Base-by-base conservation (phyloP, 2,797 vertebrate species). In the Sebastolobus altivelis region DNA sequence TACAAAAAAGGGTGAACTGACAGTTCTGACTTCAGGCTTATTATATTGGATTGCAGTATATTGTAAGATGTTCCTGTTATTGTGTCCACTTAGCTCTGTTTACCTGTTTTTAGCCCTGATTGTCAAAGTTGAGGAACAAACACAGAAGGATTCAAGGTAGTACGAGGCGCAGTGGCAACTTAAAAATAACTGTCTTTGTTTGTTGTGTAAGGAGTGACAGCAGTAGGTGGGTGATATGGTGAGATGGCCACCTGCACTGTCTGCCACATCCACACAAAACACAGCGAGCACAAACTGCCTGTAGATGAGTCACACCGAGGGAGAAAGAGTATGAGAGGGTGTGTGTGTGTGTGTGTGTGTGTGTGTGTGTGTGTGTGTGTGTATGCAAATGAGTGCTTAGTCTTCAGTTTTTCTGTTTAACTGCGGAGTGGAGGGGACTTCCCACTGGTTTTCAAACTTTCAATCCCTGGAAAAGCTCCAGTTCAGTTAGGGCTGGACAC, bases 181-280 rank as follows among this genome's bases (percentile, higher is more conserved):
- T 83, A 80, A 71, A 83, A 88, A 88, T 76, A 88, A 65, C 54
- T 56, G 55, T 75, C 63, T 67, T 31, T 77, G 67, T 75, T 85
- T 81, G 87, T 92, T 95, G 87, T 83, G 82, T 85, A 87, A 92
- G 79, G 67, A 62, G 77, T 72, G 89, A 88, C 92, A 93, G 88
- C 93, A 88, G 90, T 82, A 73, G 87, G 90, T 90, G 91, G 91
- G 91, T 92, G 93, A 91, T 79, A 83, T 84, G 82, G 86, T 80
- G 91, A 90, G 92, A 88, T 79, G 84, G 94, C 93, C 94, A 93
- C 93, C 91, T 94, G 93, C 83, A 85, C 92, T 86, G 94, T 94
- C 93, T 94, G 86, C 87, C 91, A 92, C 89, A 87, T 92, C 73
- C 88, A 91, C 91, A 91, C 86, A 84, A 56, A 89, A 80, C 89